Evolutionary conservation across 2,797 vertebrate genomes (phyloP).

Genomic region (Eurystomus glaucurus): DNA sequence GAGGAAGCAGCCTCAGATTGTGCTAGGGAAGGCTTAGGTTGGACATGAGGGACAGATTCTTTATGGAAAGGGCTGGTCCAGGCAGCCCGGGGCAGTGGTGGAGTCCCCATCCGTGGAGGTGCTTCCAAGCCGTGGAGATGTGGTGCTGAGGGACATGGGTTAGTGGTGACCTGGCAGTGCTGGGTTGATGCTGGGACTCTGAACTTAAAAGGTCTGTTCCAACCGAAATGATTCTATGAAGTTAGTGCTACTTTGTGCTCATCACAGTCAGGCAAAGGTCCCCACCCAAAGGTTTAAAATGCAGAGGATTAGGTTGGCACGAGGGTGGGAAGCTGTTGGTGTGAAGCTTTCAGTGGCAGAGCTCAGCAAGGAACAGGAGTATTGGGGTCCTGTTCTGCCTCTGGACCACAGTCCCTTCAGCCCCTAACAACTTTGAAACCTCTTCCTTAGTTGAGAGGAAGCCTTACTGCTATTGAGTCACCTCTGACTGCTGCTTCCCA

Average conservation of each 20-base stretch:
- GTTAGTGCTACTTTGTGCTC: neutral
- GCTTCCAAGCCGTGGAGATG: too few species aligned
- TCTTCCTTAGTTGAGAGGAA: neutral
- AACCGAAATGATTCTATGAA: neutral
- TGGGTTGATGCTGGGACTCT: too few species aligned
- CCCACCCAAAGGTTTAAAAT: neutral
- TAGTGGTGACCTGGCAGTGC: too few species aligned
- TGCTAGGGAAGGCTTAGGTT: too few species aligned
- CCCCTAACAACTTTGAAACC: accelerated
- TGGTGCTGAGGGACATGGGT: too few species aligned
- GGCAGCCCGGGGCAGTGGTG: too few species aligned
- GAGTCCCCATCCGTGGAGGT: too few species aligned
- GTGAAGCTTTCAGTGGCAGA: neutral
- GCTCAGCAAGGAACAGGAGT: neutral
- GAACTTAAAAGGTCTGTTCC: too few species aligned
- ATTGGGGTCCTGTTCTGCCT: neutral
- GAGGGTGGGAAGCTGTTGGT: neutral
- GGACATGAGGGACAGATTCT: too few species aligned
- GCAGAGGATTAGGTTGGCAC: neutral
- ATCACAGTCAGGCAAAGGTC: neutral
- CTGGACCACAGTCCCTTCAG: neutral
- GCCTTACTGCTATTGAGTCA: neutral
- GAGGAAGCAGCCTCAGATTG: too few species aligned
- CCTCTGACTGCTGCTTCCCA: neutral
- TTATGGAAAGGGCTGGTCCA: too few species aligned